phyloP scores from a whole-genome alignment of 2,113 vertebrate species.

The Lasiurus borealis region DNA sequence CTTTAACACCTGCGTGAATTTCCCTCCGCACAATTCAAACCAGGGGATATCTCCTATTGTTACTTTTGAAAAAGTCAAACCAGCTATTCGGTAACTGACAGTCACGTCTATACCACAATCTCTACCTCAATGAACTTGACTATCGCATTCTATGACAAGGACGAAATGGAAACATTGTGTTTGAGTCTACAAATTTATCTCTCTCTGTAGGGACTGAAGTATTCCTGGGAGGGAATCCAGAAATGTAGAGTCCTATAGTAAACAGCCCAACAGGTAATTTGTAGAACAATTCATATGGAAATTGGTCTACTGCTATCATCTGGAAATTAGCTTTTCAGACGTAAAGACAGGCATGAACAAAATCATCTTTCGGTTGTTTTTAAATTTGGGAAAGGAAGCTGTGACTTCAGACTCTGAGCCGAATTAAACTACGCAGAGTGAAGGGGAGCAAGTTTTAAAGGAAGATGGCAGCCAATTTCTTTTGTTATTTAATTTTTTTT shows the following conservation, averaged over 20 bases:
- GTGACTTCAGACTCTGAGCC: not conserved
- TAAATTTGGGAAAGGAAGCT: slow-evolving; percentile 57
- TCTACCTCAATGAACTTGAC: slow-evolving; percentile 53
- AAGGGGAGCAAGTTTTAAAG: slow-evolving; percentile 76
- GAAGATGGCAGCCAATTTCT: slow-evolving; percentile 81
- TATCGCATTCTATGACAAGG: slow-evolving; percentile 49
- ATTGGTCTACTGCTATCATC: slow-evolving; percentile 1
- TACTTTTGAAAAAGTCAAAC: slow-evolving; percentile 73
- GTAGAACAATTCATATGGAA: not conserved
- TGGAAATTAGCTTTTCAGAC: slow-evolving; percentile 7
- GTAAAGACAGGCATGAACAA: not conserved
- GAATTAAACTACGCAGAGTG: slow-evolving; percentile 17
- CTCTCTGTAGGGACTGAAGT: not conserved
- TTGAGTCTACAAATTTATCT: fast-evolving
- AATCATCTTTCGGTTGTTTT: not conserved
- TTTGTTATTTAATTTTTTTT: slow-evolving; percentile 79
- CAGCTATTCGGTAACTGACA: slow-evolving; percentile 64
- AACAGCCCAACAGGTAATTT: slow-evolving; percentile 57
- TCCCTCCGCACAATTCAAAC: slow-evolving; percentile 67
- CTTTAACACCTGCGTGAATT: slow-evolving; percentile 57
- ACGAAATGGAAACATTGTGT: slow-evolving; percentile 14
- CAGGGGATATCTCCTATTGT: slow-evolving; percentile 71
- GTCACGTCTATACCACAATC: slow-evolving; percentile 55
- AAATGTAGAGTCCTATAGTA: slow-evolving; percentile 66
- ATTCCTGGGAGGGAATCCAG: slow-evolving; percentile 68